phyloP scores from a whole-genome alignment of 2,888 invertebrate genomes.

The Drosophila sordidula region DNA sequence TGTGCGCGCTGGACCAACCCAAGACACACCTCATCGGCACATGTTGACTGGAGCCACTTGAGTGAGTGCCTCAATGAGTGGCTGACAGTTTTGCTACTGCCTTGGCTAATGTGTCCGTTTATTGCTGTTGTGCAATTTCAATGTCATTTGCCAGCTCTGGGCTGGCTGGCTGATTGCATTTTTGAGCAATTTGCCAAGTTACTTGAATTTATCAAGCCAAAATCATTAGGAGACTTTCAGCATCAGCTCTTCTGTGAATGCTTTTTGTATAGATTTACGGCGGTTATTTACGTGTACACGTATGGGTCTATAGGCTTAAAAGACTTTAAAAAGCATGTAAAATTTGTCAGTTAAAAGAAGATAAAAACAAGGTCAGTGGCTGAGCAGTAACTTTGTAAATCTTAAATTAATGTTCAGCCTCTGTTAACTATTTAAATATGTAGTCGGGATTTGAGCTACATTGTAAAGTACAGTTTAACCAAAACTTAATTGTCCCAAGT shows the following conservation, averaged over 20 bases:
- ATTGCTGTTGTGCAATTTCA: conserved; percentile 61
- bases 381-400: conserved; percentile 6
- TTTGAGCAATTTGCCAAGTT: conserved; percentile 38
- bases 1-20: conserved; percentile 27
- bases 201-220: conserved; percentile 31
- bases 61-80: conserved; percentile 39
- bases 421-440: neutral
- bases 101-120: conserved; percentile 54
- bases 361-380: neutral
- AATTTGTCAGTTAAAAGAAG: neutral
- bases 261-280: conserved; percentile 3
- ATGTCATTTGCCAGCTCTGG: conserved; percentile 71
- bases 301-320: conserved; percentile 7
- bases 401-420: neutral
- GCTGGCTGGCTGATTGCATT: conserved; percentile 54
- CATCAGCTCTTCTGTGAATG: conserved; percentile 6
- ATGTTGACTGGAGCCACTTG: conserved; percentile 23
- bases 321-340: neutral
- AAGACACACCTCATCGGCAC: conserved; percentile 44
- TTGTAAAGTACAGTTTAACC: neutral
- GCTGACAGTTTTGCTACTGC: conserved; percentile 38
- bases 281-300: neutral
- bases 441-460: neutral
- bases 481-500: conserved; percentile 8
- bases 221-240: conserved; percentile 30